Percentiles rank a stretch among this genome's conserved stretches.
phyloP scores from a whole-genome alignment of 2,888 invertebrate species.

The Malthinus flaveolus region DNA sequence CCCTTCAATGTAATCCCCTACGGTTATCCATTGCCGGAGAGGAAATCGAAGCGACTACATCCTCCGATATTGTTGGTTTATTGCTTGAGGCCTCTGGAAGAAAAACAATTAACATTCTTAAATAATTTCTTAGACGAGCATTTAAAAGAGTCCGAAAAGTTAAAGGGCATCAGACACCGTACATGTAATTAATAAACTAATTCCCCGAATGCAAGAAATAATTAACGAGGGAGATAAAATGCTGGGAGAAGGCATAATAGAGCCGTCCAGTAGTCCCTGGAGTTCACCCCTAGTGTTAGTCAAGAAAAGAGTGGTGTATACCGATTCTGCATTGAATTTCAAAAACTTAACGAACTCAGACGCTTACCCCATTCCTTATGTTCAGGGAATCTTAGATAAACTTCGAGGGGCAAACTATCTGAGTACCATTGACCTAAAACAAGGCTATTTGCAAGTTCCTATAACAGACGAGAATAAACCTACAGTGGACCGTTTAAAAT shows the following conservation, averaged over 20 bases:
- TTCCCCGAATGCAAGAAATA: not conserved
- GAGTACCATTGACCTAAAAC: conserved; percentile 33
- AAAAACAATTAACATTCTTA: too few relatives aligned
- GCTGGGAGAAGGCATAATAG: not conserved
- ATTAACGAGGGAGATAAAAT: not conserved
- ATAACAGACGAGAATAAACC: conserved; percentile 22
- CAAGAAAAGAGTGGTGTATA: not conserved
- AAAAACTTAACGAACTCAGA: too few relatives aligned
- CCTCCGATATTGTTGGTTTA: too few relatives aligned
- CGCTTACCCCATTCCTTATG: too few relatives aligned
- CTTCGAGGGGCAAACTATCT: conserved; percentile 36
- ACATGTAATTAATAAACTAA: too few relatives aligned
- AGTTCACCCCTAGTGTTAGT: not conserved
- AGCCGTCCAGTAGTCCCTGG: not conserved
- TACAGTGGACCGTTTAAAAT: conserved; percentile 36
- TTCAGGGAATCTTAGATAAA: conserved; percentile 36
- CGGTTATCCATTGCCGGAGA: too few relatives aligned
- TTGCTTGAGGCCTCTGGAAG: too few relatives aligned
- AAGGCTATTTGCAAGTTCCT: conserved; percentile 39
- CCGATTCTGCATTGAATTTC: not conserved
- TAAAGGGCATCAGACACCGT: too few relatives aligned
- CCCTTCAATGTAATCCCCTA: too few relatives aligned
- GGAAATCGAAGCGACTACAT: too few relatives aligned
- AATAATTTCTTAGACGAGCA: too few relatives aligned
- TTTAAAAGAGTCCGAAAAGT: too few relatives aligned